Evolutionary conservation across 2,888 invertebrate genomes (phyloP), one percentile per base, ranked within the genome.

Genomic region (Patella ulyssiponensis): DNA sequence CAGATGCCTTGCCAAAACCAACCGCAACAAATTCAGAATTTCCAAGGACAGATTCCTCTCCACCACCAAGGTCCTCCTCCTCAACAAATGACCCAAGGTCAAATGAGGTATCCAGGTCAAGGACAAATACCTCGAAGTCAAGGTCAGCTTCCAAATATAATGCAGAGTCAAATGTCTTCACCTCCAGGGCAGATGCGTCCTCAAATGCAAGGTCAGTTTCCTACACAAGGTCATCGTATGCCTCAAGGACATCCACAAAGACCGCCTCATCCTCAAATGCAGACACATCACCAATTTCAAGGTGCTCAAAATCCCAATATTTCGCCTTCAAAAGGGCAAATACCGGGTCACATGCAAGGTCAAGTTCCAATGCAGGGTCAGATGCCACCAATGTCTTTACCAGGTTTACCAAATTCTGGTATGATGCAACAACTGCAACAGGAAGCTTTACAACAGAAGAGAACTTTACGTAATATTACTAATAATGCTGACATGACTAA

Each of bases 391-490:
- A 64, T 64, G 64, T 23, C 20, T 64, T 14, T 64, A 20, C 23
- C 64, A 12, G 20, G 64, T 11, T 20, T 64, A 23, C 23, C 64
- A 12, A 64, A 64, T 14, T 56, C 69, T 53, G 58, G 69, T 11
- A 69, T 81, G 76, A 75, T 70, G n/a, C 73, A 78, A 23, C 77
- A 72, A 23, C 80, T 74, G n/a, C 76, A 77, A 53, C 69, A 71
- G 54, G 79, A 79, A 14, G 73, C 75, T n/a, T 23, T 33, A 74
- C 78, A 74, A 23, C 73, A 71, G 53, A 73, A 75, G 81, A 91
- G 93, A 69, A 93, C 93, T 27, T 89, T 93, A 27, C 92, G 93
- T 9, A 94, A 94, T 83, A 93, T 94, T 71, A 93, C 94, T 2
- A 94, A 93, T 83, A 90, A 86, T 75, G 82, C 83, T 23, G 82